Evolutionary conservation across 2,113 vertebrate species (phyloP), one percentile per base, ranked within the genome.

Genomic region (Cephalopterus ornatus): DNA sequence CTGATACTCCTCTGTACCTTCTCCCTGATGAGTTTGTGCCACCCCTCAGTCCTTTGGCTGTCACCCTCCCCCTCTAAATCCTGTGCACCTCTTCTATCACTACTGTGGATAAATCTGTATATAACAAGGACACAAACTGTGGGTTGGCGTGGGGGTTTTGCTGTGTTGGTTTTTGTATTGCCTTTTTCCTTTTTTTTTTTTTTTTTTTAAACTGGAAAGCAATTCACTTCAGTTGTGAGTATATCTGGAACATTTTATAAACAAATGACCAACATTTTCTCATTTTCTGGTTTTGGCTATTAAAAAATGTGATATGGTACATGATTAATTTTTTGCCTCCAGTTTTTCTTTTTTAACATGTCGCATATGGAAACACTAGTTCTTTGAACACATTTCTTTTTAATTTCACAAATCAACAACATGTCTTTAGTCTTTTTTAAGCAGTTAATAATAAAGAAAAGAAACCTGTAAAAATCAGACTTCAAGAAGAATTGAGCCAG

Each of bases 61-160:
- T 61, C 26, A 8, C 61, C 27, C 8, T 79, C 39, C 41, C 28
- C 14, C 20, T 55, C 12, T 47, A 59, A 65, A 59, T 77, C 24
- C 55, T 52, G 8, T 56, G 24, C 15, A 30, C 15, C 30, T 74
- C 27, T 56, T 61, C 27, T 62, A 0, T 52, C 32, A 13, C 42
- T 58, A 3, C 24, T 56, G 6, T 18, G 44, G 49, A 20, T 77
- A 76, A 76, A 44, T 30, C 27, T 66, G 0, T 70, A 11, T 42
- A 6, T 56, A 61, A 12, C 49, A 37, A 65, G 35, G 74, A 28
- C 23, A 59, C 20, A 56, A 41, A 23, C 3, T 62, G 13, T 35
- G 24, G 15, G 9, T 78, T 62, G 10, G 6, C 49, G 12, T 44
- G n/a, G 11, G 5, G 2, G 0, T 19, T 50, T 47, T 77, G 44